Percentiles rank a stretch among this genome's conserved stretches.
Conservation (phyloP, 2,888 invertebrate genomes). For the Polydrusus cervinus region DNA sequence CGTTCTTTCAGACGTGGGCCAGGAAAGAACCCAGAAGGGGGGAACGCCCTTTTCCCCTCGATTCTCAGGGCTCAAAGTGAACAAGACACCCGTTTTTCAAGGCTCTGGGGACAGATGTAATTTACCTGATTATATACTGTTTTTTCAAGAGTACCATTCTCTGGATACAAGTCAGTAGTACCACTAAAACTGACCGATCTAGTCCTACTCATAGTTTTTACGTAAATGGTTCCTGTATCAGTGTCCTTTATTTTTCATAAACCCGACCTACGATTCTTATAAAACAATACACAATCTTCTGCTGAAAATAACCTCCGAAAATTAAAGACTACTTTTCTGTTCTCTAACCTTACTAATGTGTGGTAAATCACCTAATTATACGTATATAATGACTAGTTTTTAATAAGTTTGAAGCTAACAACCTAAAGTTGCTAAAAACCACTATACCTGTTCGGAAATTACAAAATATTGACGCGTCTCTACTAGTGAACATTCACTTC, state of each 20-base stretch:
- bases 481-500: too few relatives aligned
- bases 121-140: neutral
- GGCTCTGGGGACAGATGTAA: neutral
- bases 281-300: too few relatives aligned
- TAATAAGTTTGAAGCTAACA: neutral
- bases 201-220: slow-evolving; percentile 4
- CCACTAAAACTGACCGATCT: slow-evolving; percentile 33
- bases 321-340: neutral
- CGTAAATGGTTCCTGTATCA: too few relatives aligned
- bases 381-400: neutral
- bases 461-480: too few relatives aligned
- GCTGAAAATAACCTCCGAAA: neutral
- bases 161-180: neutral
- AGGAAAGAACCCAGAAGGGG: too few relatives aligned
- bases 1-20: too few relatives aligned
- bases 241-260: too few relatives aligned
- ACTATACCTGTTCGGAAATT: neutral
- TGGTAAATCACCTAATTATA: neutral
- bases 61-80: too few relatives aligned
- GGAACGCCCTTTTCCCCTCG: too few relatives aligned
- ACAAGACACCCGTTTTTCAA: too few relatives aligned
- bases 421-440: neutral
- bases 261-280: too few relatives aligned
- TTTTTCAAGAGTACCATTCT: neutral
- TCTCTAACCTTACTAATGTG: neutral